These are phyloP conservation scores for Gila orcuttii DNA, from an alignment of 2,113 vertebrate species.

Conservation along the genomic window DNA sequence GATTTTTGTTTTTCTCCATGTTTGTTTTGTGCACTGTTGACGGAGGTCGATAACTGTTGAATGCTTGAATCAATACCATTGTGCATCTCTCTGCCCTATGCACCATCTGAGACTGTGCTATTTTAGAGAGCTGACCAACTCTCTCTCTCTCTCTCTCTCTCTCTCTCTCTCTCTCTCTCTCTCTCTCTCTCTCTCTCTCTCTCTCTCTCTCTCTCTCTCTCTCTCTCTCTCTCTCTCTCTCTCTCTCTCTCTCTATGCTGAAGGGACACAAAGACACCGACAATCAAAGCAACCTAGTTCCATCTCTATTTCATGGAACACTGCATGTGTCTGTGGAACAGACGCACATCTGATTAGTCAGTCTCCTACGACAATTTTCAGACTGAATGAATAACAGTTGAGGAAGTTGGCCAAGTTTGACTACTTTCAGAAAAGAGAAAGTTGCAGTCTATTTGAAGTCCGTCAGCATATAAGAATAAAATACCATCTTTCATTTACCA, in stretches of 20 bases:
- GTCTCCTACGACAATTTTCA: background rate
- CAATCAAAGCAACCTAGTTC: slow-evolving; percentile 14
- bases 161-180: background rate
- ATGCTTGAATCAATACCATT: slow-evolving; percentile 28
- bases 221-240: background rate
- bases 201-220: background rate
- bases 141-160: background rate
- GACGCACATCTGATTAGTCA: slow-evolving; percentile 26
- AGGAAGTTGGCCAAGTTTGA: background rate
- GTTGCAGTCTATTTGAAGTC: too few species aligned
- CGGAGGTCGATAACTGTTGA: slow-evolving; percentile 29
- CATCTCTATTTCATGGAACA: slow-evolving; percentile 35
- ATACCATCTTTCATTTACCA: slow-evolving; percentile 8
- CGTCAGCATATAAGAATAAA: background rate
- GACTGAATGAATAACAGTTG: slow-evolving; percentile 17
- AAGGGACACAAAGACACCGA: slow-evolving; percentile 2
- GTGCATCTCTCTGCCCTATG: slow-evolving; percentile 31
- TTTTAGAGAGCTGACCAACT: background rate
- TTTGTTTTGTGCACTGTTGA: slow-evolving; percentile 33
- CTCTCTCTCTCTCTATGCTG: background rate
- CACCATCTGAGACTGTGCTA: slow-evolving; percentile 10
- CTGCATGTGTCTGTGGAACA: slow-evolving; percentile 22
- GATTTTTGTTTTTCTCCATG: slow-evolving; percentile 15
- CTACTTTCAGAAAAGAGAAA: slow-evolving; percentile 10
- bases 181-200: background rate